These are phyloP conservation scores for Gavialis gangeticus DNA, from an alignment of 2,113 vertebrate species.

Conservation along the genomic window DNA sequence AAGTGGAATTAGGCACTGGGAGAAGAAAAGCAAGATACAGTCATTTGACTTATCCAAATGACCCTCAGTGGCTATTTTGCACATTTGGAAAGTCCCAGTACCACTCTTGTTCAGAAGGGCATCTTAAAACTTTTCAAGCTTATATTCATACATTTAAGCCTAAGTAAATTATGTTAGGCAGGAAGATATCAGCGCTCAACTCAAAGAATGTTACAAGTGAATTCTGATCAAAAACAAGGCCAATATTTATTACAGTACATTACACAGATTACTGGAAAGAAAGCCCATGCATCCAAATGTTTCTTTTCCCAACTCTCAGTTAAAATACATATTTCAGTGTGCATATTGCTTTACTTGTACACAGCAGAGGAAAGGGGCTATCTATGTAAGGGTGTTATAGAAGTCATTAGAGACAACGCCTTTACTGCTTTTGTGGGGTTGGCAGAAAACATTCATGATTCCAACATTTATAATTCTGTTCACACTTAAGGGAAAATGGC, in stretches of 20 bases:
- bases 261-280: conserved; percentile 50
- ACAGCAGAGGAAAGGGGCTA: not conserved
- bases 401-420: conserved; percentile 34
- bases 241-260: conserved; percentile 29
- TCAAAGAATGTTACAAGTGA: conserved; percentile 66
- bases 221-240: conserved; percentile 55
- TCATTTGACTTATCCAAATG: conserved; percentile 24
- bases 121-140: conserved; percentile 57
- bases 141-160: conserved; percentile 59
- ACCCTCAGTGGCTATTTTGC: conserved; percentile 45
- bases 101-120: conserved; percentile 50
- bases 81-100: conserved; percentile 25
- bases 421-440: not conserved
- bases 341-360: not conserved
- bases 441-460: not conserved
- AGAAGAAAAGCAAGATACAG: not conserved
- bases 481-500: not conserved
- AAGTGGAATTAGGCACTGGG: conserved; percentile 82
- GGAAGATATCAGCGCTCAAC: conserved; percentile 61
- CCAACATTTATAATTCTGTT: not conserved
- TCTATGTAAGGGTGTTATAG: conserved; percentile 13
- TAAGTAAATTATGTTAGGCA: conserved; percentile 52
- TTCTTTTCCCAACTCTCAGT: conserved; percentile 43
- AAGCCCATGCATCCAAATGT: not conserved
- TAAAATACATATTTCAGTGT: not conserved